These are phyloP conservation scores for Centropus bengalensis DNA, from an alignment of 2,113 vertebrate species.

Conservation along the genomic window DNA sequence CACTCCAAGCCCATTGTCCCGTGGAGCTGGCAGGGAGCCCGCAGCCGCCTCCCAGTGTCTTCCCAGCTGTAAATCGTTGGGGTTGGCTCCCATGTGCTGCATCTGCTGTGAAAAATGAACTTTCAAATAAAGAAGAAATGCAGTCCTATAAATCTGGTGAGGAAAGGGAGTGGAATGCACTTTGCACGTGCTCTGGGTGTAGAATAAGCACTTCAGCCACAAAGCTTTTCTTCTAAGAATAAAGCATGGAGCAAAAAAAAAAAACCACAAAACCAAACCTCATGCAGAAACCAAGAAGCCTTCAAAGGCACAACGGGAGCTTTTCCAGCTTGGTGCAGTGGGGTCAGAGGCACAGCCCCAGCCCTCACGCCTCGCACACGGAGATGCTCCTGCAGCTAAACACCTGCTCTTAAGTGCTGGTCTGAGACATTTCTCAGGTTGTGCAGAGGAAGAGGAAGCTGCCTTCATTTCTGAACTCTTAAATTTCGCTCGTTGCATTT, in stretches of 20 bases:
- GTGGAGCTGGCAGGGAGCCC: neutral
- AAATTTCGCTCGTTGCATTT: neutral
- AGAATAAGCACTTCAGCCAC: neutral
- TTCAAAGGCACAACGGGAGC: accelerated
- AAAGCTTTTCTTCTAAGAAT: neutral
- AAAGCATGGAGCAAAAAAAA: neutral
- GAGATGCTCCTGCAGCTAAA: neutral
- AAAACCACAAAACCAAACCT: too few relatives aligned
- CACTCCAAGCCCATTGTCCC: accelerated
- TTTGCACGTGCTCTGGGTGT: neutral
- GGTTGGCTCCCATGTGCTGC: neutral
- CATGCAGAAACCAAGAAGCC: neutral
- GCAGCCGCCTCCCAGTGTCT: neutral
- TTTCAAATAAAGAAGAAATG: neutral
- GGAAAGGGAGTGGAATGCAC: neutral
- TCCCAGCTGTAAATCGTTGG: accelerated
- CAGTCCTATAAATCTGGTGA: neutral
- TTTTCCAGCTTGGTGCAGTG: neutral
- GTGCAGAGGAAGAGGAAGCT: neutral
- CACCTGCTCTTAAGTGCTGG: accelerated
- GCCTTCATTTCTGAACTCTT: neutral
- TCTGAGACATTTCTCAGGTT: neutral
- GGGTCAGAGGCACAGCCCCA: neutral
- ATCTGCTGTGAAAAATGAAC: neutral
- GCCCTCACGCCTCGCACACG: neutral